Evolutionary conservation across 2,888 invertebrate species (phyloP).

Genomic region (Ptilodon capucinus): DNA sequence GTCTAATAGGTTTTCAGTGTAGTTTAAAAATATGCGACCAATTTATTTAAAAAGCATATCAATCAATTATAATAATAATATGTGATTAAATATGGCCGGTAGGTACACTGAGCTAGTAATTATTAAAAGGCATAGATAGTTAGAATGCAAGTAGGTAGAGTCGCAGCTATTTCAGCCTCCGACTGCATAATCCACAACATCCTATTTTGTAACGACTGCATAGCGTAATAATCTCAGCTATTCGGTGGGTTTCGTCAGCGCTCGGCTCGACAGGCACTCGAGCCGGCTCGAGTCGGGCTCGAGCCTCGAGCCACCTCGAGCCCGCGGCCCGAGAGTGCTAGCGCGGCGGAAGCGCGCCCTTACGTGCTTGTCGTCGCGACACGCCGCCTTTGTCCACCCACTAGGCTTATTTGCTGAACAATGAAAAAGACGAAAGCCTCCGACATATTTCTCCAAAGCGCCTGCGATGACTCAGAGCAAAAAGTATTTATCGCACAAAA

Average conservation of each 20-base stretch:
- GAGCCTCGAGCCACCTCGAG: conserved; percentile 59
- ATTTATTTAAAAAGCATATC: too few species aligned
- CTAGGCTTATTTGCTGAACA: conserved; percentile 82
- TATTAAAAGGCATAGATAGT: background rate
- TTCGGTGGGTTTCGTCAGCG: conserved; percentile 74
- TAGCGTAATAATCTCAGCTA: conserved; percentile 69
- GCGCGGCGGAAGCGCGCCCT: conserved; percentile 78
- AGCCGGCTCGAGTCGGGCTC: conserved; percentile 54
- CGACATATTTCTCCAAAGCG: conserved; percentile 62
- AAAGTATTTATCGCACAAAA: conserved; percentile 51
- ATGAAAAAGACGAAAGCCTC: conserved; percentile 76
- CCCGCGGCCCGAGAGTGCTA: conserved; percentile 68
- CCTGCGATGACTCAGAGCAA: conserved; percentile 31
- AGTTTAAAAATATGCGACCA: background rate
- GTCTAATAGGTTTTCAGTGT: background rate
- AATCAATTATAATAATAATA: background rate
- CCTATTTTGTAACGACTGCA: conserved; percentile 61
- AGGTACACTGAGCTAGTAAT: too few species aligned
- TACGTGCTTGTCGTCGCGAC: conserved; percentile 75
- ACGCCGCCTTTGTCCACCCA: conserved; percentile 80
- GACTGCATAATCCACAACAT: conserved; percentile 56
- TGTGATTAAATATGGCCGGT: background rate
- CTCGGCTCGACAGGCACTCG: conserved; percentile 71
- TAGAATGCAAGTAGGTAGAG: conserved; percentile 13
- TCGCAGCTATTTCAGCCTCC: conserved; percentile 33